Percentiles rank a stretch among this genome's conserved stretches.
phyloP scores from a whole-genome alignment of 2,888 invertebrate species.

The Drosophila nigricruria region DNA sequence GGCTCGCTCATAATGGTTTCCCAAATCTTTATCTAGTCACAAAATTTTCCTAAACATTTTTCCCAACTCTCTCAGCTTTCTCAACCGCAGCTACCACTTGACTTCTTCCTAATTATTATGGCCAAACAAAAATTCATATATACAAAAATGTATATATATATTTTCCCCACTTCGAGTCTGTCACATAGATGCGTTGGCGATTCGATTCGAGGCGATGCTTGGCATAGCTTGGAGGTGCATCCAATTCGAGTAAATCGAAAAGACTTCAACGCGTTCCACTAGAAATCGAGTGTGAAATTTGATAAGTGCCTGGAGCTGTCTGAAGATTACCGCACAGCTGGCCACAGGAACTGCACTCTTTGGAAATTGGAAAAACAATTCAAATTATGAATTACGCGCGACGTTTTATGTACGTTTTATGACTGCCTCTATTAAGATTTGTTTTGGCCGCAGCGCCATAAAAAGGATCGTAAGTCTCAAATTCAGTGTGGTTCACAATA shows the following conservation, averaged over 20 bases:
- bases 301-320: slow-evolving; percentile 61
- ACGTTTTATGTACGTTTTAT: slow-evolving; percentile 61
- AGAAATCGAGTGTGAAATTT: slow-evolving; percentile 73
- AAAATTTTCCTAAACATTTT: slow-evolving; percentile 3
- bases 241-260: slow-evolving; percentile 35
- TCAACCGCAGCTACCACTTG: slow-evolving; percentile 47
- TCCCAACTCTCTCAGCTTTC: slow-evolving; percentile 2
- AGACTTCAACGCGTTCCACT: slow-evolving; percentile 38
- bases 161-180: slow-evolving; percentile 21
- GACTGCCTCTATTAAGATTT: slow-evolving; percentile 47
- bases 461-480: slow-evolving; percentile 21
- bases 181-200: slow-evolving; percentile 42
- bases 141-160: neutral
- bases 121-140: slow-evolving; percentile 40
- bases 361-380: slow-evolving; percentile 26
- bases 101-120: slow-evolving; percentile 52
- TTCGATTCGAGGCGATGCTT: slow-evolving; percentile 14
- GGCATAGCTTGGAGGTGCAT: slow-evolving; percentile 31
- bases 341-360: slow-evolving; percentile 26
- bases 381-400: slow-evolving; percentile 48
- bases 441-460: slow-evolving; percentile 33
- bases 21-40: slow-evolving; percentile 34
- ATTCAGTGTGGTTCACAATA: slow-evolving; percentile 1
- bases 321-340: slow-evolving; percentile 57
- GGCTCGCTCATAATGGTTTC: slow-evolving; percentile 4